Evolutionary conservation across 92 coral and sea anemone species (phyloP), one percentile per base, ranked within the genome.

Genomic region (Porites evermanni): DNA sequence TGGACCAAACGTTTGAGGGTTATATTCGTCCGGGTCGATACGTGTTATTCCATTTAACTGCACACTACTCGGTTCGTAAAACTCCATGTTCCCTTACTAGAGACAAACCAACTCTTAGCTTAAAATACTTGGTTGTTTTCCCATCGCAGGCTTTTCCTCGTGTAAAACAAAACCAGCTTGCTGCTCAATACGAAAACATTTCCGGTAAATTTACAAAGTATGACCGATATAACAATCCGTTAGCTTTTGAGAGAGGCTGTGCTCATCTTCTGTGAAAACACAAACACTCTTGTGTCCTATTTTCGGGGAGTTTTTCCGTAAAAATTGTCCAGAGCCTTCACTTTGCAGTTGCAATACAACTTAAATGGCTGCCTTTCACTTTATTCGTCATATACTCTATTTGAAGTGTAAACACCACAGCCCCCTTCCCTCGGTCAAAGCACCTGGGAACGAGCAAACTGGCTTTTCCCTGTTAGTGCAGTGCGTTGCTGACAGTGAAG

Each of bases 1-100:
- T 0, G 95, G 94, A 1, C 89, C 89, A 13, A 66, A 13, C 1
- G 89, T 54, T 50, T 18, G 83, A 2, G 75, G 79, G 18, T 78
- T 38, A 38, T 38, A 38, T 38, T 38, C 86, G 84, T 94, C 98
- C 3, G 98, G 98, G 74, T 94, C 95, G 29, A 94, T 67, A 23
- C 79, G 93, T 78, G 92, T 86, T 38, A 94, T 72, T 20, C 94
- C 95, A 56, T 92, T 90, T 70, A 92, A 79, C 65, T 91, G 94
- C n/a, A 94, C 85, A 61, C 80, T 54, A 32, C 80, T 83, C 19
- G 98, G 95, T 72, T 94, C 95, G 81, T 94, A 92, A 86, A 90
- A 94, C 89, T 94, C 98, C 98, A 94, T 94, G 88, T 50, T 58
- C 17, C 77, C 64, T 29, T 53, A 51, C n/a, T 7, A 50, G 51